Base-by-base conservation (phyloP, 2,888 invertebrate genomes). In the Scaeva pyrastri region DNA sequence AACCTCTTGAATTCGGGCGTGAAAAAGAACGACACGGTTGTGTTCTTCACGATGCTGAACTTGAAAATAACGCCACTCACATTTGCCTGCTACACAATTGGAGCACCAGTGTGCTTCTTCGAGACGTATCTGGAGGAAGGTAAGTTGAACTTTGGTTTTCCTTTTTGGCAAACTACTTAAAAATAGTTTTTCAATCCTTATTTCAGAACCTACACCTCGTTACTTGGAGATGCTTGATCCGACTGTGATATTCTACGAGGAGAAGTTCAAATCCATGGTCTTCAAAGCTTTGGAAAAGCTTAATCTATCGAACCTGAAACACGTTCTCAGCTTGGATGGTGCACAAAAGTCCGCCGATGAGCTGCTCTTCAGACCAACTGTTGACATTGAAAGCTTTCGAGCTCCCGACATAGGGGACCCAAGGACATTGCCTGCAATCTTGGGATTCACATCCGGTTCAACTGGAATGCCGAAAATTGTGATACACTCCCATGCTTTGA, bases 81-180 rank as follows among this genome's bases (percentile, higher is more conserved):
- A 4, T 88, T 89, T 68, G 89, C 88, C 2, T 81, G 84, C n/a
- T 74, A 84, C 19, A 52, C 82, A 26, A 58, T 87, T n/a, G 89
- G 88, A 21, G 83, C 88, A 2, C 80, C 86, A 10, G 72, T 89
- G 0, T 88, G 88, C 43, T 89, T 84, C 56, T 89, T 89, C 55
- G 89, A 89, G 43, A 81, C 88, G 0, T 77, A 79, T 19, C 74
- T 88, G 2, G 66, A 85, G 14, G 73, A 66, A 26, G 88, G 88
- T 88, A 55, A 62, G 83, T 14, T 26, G 39, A 16, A 0, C 14
- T 55, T 26, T 45, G 7, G 8, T 1, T 8, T 45, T 16, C n/a
- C n/a, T 7, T 6, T n/a, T 43, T 4, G 12, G 14, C 12, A 41
- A 14, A 41, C 1, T 39, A 11, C 12, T 12, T 2, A 10, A 1